These are phyloP conservation scores for Ctenomys sociabilis DNA, from an alignment of 2,113 vertebrate species.

Conservation along the genomic window DNA sequence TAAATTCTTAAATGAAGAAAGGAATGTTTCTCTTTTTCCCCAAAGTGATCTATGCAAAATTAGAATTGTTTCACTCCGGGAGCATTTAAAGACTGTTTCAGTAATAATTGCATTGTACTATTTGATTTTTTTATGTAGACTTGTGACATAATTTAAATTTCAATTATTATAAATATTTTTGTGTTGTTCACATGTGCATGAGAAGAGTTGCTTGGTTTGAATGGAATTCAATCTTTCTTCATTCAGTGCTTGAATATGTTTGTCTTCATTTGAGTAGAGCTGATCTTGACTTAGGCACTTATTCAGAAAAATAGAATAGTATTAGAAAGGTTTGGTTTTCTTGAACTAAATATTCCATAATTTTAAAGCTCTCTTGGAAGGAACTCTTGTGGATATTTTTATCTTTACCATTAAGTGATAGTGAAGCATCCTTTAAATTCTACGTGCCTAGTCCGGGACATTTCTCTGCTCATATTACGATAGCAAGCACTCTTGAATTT, in stretches of 20 bases:
- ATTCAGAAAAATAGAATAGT: background rate
- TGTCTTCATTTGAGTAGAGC: background rate
- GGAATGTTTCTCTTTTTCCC: background rate
- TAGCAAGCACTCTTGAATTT: background rate
- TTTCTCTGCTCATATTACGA: background rate
- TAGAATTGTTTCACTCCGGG: background rate
- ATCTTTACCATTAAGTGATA: background rate
- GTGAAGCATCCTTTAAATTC: background rate
- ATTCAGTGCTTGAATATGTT: background rate
- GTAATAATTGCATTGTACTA: background rate
- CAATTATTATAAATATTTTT: constrained; percentile 33
- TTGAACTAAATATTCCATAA: background rate
- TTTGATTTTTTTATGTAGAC: background rate
- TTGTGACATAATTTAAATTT: background rate
- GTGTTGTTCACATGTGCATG: background rate
- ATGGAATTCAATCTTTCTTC: background rate
- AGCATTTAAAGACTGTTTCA: constrained; percentile 8
- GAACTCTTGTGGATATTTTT: background rate
- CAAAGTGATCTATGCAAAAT: background rate
- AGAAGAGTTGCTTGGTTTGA: background rate
- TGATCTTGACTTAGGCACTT: background rate
- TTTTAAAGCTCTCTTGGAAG: constrained; percentile 27
- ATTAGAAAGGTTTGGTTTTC: background rate
- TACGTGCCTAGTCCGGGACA: background rate
- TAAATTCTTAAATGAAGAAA: background rate